A percentile compares a stretch with the other conserved stretches of the same genome.
Evolutionary conservation across 2,888 invertebrate genomes (phyloP).

Genomic region (Parelbella ahira): DNA sequence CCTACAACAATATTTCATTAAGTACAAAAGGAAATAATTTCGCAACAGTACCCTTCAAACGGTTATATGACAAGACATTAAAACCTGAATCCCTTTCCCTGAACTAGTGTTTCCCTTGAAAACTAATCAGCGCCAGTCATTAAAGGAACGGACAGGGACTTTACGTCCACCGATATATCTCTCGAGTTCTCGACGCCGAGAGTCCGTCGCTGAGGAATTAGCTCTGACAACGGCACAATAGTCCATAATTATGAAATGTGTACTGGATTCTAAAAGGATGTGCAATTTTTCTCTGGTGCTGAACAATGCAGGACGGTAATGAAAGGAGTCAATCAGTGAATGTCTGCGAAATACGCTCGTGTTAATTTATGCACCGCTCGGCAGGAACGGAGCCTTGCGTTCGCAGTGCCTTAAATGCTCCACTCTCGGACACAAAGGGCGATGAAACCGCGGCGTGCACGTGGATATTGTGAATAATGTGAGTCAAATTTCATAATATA

Average conservation of each 20-base stretch:
- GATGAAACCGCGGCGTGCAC: slow-evolving; percentile 39
- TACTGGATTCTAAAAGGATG: slow-evolving; percentile 69
- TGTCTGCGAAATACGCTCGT: slow-evolving; percentile 65
- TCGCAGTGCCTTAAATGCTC: slow-evolving; percentile 43
- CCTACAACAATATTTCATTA: too few relatives aligned
- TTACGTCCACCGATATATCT: slow-evolving; percentile 62
- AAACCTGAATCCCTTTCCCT: slow-evolving; percentile 57
- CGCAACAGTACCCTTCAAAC: slow-evolving; percentile 21
- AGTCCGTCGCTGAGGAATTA: slow-evolving; percentile 62
- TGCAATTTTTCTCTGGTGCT: slow-evolving; percentile 68
- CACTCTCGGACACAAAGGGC: slow-evolving; percentile 55
- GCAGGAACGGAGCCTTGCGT: slow-evolving; percentile 36
- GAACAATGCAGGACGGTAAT: slow-evolving; percentile 75
- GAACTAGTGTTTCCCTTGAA: slow-evolving; percentile 65
- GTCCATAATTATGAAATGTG: slow-evolving; percentile 81
- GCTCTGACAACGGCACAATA: slow-evolving; percentile 73
- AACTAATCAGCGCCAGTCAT: slow-evolving; percentile 71
- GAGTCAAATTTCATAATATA: slow-evolving; percentile 24
- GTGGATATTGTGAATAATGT: slow-evolving; percentile 24
- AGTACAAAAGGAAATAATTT: too few relatives aligned
- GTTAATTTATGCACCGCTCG: slow-evolving; percentile 66
- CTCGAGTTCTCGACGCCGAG: slow-evolving; percentile 47
- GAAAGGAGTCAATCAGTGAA: slow-evolving; percentile 79
- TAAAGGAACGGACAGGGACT: slow-evolving; percentile 52
- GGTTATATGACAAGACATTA: slow-evolving; percentile 48